These are phyloP conservation scores for Gavia stellata DNA, from an alignment of 2,113 vertebrate species.

Conservation along the genomic window DNA sequence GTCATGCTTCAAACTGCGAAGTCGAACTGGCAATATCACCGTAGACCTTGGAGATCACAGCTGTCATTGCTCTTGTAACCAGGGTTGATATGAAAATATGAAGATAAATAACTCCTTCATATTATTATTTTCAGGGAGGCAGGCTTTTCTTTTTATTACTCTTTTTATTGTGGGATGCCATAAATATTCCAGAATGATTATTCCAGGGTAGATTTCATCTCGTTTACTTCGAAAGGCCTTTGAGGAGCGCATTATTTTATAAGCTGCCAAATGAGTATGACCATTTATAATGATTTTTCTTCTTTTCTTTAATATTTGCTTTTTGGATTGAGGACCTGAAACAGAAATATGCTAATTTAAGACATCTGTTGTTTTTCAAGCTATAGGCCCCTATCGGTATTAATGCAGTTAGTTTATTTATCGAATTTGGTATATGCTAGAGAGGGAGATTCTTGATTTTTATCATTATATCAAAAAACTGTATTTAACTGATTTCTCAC, in stretches of 20 bases:
- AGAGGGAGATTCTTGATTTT: not conserved
- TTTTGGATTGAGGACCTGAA: slow-evolving; percentile 58
- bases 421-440: not conserved
- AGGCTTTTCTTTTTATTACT: slow-evolving; percentile 57
- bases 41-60: not conserved
- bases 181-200: slow-evolving; percentile 63
- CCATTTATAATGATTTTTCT: slow-evolving; percentile 53
- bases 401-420: slow-evolving; percentile 14
- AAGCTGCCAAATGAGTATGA: slow-evolving; percentile 57
- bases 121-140: slow-evolving; percentile 51
- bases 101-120: slow-evolving; percentile 59
- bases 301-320: slow-evolving; percentile 51
- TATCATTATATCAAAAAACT: not conserved
- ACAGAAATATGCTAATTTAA: slow-evolving; percentile 62
- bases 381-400: slow-evolving; percentile 7
- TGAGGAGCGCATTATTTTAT: slow-evolving; percentile 52
- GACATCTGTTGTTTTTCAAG: slow-evolving; percentile 66
- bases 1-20: not conserved
- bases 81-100: slow-evolving; percentile 12
- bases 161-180: slow-evolving; percentile 52
- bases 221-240: slow-evolving; percentile 50
- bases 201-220: slow-evolving; percentile 55
- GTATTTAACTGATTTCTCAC: not conserved
- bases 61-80: slow-evolving; percentile 27
- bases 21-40: not conserved